Percentiles rank a stretch among this genome's conserved stretches.
phyloP scores from a whole-genome alignment of 1,140 invertebrate species.

The Hetaerina americana region DNA sequence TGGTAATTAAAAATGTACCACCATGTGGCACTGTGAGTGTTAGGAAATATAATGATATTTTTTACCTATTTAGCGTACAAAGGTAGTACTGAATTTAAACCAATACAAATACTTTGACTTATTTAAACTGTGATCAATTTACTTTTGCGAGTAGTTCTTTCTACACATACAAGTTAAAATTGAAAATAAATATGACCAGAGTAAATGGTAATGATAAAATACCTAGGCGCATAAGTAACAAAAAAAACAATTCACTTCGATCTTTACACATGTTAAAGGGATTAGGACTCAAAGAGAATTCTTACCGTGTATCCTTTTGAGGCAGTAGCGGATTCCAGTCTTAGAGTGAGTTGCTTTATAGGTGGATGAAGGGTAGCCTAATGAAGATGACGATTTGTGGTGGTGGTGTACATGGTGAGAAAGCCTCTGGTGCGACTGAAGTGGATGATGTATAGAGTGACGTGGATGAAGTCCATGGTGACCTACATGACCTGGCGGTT shows the following conservation, averaged over 20 bases:
- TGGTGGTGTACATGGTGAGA: conserved; percentile 22
- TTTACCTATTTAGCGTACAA: no score
- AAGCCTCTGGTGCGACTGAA: not conserved
- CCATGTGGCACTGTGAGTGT: no score
- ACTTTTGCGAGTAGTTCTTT: no score
- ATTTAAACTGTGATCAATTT: no score
- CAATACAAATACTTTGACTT: no score
- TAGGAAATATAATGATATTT: no score
- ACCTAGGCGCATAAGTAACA: not conserved
- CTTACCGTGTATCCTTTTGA: conserved; percentile 77
- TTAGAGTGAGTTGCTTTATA: conserved; percentile 85
- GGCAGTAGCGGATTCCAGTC: conserved; percentile 71
- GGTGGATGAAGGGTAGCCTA: conserved; percentile 70
- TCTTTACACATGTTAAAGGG: not conserved
- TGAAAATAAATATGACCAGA: no score
- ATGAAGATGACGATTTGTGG: conserved; percentile 41
- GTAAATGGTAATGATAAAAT: not conserved
- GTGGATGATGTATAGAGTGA: not conserved
- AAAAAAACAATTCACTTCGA: no score
- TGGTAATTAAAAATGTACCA: no score
- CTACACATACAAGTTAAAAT: no score
- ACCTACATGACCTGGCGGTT: conserved; percentile 5
- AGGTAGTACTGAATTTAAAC: no score
- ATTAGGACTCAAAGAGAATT: not conserved
- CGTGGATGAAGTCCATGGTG: not conserved